Conservation (phyloP, 1,140 invertebrate species). For the Bombus vancouverensis region DNA sequence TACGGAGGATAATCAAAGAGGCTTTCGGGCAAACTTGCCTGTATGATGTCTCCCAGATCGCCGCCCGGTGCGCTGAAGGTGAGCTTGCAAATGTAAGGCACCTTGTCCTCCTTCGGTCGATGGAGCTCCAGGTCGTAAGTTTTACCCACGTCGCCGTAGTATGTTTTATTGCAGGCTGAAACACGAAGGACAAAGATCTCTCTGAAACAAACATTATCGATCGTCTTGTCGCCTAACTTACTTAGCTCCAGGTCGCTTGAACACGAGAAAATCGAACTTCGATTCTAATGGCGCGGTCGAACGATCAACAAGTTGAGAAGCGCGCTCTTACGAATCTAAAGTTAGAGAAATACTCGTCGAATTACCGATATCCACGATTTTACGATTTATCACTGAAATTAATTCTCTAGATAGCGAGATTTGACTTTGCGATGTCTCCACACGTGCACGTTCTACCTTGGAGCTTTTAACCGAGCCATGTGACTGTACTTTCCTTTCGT, state of each 20-base stretch:
- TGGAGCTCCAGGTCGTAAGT: slow-evolving; percentile 92
- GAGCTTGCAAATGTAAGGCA: slow-evolving; percentile 92
- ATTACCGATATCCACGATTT: too few species aligned
- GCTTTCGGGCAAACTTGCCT: slow-evolving; percentile 83
- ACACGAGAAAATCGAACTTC: neutral
- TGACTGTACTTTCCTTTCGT: neutral
- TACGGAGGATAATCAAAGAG: neutral
- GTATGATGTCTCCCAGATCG: slow-evolving; percentile 91
- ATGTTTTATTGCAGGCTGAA: slow-evolving; percentile 93
- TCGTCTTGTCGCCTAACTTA: neutral
- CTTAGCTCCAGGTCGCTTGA: too few species aligned
- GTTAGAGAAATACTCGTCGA: neutral
- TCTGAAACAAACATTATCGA: neutral
- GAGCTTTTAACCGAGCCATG: neutral
- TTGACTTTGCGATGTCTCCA: neutral
- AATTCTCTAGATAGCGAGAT: neutral
- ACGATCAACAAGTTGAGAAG: too few species aligned
- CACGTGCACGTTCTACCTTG: neutral
- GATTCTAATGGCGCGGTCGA: too few species aligned
- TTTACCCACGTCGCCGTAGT: slow-evolving; percentile 91
- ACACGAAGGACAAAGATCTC: slow-evolving; percentile 54
- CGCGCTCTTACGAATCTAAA: too few species aligned
- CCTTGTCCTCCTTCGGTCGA: slow-evolving; percentile 90
- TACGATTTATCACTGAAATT: neutral
- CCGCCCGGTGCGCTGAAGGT: slow-evolving; percentile 93